Evolutionary conservation across 2,797 vertebrate species (phyloP), one percentile per base, ranked within the genome.

Genomic region (Euphonia xanthogaster): DNA sequence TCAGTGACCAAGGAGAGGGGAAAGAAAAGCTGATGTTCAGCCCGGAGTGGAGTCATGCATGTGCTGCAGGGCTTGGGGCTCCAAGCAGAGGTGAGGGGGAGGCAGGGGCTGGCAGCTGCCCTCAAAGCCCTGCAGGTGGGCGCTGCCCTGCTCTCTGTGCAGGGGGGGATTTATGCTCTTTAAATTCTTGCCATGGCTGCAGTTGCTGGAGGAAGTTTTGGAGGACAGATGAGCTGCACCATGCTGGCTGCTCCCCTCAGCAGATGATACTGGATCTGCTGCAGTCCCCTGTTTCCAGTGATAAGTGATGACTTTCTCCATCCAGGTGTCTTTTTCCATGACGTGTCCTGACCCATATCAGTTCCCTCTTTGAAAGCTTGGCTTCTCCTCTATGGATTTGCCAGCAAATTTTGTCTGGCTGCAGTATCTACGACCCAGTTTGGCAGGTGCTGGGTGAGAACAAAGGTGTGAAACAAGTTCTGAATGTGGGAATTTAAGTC

Each of bases 71-170:
- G 54, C 47, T 75, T 3, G 10, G 35, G 45, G 14, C 60, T 81
- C 61, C 35, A 7, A 54, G 47, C 22, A 16, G 42, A 78, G 90
- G 35, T 42, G 58, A 80, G 62, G 2, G 1, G 27, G 48, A 74
- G 51, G 48, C 51, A 37, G 67, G 81, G 67, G 40, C 66, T 82
- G 62, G 67, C 9, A 24, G 51, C 35, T 71, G 77, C 37, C 37
- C 53, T 62, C 23, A 4, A 1, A 11, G 15, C 53, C 73, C 39
- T 47, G 14, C 0, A 0, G 12, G 31, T 23, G 55, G 62, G 19
- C n/a, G 83, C 72, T 86, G 71, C 3, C 47, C 35, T 25, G 77
- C 50, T 55, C 31, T 3, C 2, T 25, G n/a, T 40, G 51, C 48
- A 5, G 0, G 2, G 13, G 1, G 42, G 33, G 2, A 3, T 71